Conservation (phyloP, 1,140 invertebrate genomes). For the Zelostemma sp. region DNA sequence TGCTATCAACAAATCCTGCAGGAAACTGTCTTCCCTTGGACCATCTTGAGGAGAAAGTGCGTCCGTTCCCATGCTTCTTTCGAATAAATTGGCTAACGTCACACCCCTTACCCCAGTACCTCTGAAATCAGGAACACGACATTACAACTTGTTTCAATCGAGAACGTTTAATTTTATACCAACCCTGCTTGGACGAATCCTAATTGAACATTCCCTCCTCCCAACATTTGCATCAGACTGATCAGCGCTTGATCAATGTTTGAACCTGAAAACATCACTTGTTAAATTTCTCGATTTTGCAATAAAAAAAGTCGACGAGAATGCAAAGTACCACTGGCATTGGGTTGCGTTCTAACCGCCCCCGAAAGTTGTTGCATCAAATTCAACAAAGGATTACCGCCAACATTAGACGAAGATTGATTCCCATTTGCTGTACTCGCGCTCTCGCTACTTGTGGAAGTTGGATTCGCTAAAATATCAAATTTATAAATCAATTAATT, state of each 20-base stretch:
- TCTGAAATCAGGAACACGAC: background rate
- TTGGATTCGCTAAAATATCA: background rate
- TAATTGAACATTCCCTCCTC: slow-evolving; percentile 25
- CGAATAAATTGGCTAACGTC: slow-evolving; percentile 35
- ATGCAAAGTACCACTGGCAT: background rate
- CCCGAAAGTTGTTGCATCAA: slow-evolving; percentile 18
- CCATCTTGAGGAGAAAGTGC: slow-evolving; percentile 12
- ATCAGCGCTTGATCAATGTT: slow-evolving; percentile 1
- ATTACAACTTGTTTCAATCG: background rate
- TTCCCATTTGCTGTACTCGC: background rate
- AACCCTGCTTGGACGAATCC: slow-evolving; percentile 21
- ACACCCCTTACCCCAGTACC: slow-evolving; percentile 1
- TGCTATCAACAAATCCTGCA: slow-evolving; percentile 43
- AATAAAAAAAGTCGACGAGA: no score
- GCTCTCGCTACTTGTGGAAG: slow-evolving; percentile 2
- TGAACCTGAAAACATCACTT: slow-evolving; percentile 23
- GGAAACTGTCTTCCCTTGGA: slow-evolving; percentile 35
- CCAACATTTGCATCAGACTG: slow-evolving; percentile 25
- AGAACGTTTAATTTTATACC: background rate
- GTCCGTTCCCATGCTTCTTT: slow-evolving; percentile 25
- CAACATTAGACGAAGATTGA: background rate
- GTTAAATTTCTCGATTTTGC: no score
- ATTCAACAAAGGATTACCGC: slow-evolving; percentile 7
- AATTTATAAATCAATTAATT: no score
- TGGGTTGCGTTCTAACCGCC: slow-evolving; percentile 2